A percentile compares a stretch with the other conserved stretches of the same genome.
phyloP scores from a whole-genome alignment of 2,113 vertebrate genomes.

The Athene noctua region DNA sequence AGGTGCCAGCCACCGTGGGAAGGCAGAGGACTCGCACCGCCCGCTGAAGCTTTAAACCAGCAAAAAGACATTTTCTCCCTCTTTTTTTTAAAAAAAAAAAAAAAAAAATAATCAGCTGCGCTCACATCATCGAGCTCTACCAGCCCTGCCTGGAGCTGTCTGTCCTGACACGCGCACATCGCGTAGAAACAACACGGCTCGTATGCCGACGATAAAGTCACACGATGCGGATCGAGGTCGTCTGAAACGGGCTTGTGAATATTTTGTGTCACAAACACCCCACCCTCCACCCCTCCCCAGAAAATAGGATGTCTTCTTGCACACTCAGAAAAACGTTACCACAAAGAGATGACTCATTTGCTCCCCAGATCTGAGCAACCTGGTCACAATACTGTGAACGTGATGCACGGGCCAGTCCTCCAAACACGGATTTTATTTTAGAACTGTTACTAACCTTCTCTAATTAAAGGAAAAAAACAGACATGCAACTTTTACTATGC shows the following conservation, averaged over 20 bases:
- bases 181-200: not conserved
- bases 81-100: not conserved
- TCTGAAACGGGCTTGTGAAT: accelerated
- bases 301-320: not conserved
- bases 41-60: not conserved
- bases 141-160: not conserved
- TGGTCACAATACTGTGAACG: not conserved
- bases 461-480: too few species aligned
- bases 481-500: not conserved
- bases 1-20: not conserved
- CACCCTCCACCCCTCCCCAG: too few species aligned
- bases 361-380: not conserved
- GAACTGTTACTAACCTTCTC: not conserved
- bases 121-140: not conserved
- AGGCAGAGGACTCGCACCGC: accelerated
- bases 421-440: accelerated
- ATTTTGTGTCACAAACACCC: not conserved
- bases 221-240: accelerated
- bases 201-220: accelerated
- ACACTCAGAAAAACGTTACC: not conserved
- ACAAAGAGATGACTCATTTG: not conserved
- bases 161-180: not conserved
- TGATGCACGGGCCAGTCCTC: not conserved
- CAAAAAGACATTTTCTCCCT: not conserved
- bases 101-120: too few species aligned